Base-by-base conservation (phyloP, 1,140 invertebrate species). In the Drosophila insularis region DNA sequence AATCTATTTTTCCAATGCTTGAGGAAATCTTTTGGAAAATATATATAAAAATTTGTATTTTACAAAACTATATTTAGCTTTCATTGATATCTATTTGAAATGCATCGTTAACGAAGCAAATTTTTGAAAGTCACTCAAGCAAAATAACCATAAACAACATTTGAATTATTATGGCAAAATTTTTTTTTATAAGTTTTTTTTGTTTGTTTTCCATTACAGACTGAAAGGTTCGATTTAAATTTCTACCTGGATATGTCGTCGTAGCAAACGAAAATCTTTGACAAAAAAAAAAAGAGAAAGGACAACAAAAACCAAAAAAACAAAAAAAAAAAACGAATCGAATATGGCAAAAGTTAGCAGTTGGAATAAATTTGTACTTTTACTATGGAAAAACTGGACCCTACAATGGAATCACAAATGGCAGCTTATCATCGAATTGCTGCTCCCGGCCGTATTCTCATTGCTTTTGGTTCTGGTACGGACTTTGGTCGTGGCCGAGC, bases 361-460 rank as follows among this genome's bases (percentile, higher is more conserved):
- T 62, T 92, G 89, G 81, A 90, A 94, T 59, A 95, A 95, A 85
- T 95, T 95, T 81, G 78, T 91, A 3, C 92, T 98, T 31, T 91
- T 98, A 14, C 93, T 97, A 80, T 98, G 97, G 97, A 98, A 98
- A 92, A 97, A 97, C 85, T 96, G 95, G 92, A 92, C 95, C 8
- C 93, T 97, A 19, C 95, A 97, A 92, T 95, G 94, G 92, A 93
- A 96, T 63, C 95, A 96, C 90, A 95, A 95, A 43, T 73, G 94
- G 43, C 95, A 97, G 82, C 94, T 97, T 4, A 54, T 94, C 7
- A 86, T 96, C 14, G 97, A 98, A 91, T 91, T 98, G 68, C 71
- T 95, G 0, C 78, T 94, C 58, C 96, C 94, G 10, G 93, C 96
- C 0, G 75, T 95, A n/a, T 96, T 97, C 56, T 94, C 95, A 62